Conservation (phyloP, 2,797 vertebrate species). For the Bradypodion pumilum region DNA sequence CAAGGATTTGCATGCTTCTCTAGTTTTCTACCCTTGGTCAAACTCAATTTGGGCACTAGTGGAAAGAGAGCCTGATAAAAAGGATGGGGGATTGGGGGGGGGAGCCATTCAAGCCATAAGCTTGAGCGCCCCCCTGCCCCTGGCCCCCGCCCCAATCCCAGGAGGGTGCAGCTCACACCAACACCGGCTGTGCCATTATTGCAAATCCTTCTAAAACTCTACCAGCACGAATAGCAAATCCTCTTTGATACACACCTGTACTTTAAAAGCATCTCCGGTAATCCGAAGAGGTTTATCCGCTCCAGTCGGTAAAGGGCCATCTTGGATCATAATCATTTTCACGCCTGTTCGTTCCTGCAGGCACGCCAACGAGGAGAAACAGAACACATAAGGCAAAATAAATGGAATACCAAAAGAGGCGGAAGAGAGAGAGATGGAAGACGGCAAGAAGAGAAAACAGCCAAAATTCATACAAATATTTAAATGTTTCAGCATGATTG, state of each 20-base stretch:
- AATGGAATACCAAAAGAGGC: constrained; percentile 22
- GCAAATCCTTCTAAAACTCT: background rate
- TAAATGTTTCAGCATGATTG: too few relatives aligned
- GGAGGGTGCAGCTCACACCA: background rate
- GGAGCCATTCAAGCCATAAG: background rate
- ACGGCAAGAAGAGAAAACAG: background rate
- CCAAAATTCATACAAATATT: too few relatives aligned
- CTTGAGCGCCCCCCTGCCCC: background rate
- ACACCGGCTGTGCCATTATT: background rate
- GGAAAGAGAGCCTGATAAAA: background rate
- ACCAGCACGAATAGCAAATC: constrained; percentile 17
- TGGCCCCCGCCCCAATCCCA: background rate
- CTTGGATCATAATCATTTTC: constrained; percentile 99
- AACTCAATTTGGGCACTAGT: background rate
- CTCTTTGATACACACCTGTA: constrained; percentile 83
- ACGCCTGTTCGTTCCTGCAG: constrained; percentile 95
- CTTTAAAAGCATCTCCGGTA: constrained; percentile 97
- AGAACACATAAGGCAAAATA: background rate
- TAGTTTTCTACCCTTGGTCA: background rate
- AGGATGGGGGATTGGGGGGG: background rate
- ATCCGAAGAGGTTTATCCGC: constrained; percentile 98
- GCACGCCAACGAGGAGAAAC: background rate
- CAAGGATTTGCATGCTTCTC: background rate
- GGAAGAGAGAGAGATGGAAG: background rate
- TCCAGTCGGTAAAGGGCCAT: constrained; percentile 95